phyloP scores from a whole-genome alignment of 2,888 invertebrate genomes.

The Ectemnius cavifrons region DNA sequence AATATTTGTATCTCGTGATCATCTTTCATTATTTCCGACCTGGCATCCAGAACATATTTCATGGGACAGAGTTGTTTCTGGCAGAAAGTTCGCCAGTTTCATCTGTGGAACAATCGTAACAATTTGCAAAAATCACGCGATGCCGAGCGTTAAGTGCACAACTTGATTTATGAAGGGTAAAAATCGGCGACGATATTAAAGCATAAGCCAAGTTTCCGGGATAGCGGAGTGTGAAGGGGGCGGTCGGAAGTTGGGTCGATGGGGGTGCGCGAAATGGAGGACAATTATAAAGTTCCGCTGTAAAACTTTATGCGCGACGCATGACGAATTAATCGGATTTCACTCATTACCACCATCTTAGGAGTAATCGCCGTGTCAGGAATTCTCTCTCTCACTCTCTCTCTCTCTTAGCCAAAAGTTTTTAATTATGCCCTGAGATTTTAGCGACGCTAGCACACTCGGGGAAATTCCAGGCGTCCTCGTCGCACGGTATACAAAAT shows the following conservation, averaged over 20 bases:
- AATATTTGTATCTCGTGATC: no score
- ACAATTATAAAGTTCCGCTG: slow-evolving; percentile 54
- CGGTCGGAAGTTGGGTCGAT: background rate
- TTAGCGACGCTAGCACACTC: background rate
- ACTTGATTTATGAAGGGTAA: background rate
- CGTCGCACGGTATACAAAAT: slow-evolving; percentile 1
- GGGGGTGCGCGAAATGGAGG: slow-evolving; percentile 5
- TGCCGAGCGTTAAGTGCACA: background rate
- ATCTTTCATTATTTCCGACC: no score
- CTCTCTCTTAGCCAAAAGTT: slow-evolving; percentile 23
- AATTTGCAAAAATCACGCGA: no score
- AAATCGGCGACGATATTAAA: background rate
- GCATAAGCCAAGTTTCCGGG: background rate
- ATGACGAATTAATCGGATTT: slow-evolving; percentile 61
- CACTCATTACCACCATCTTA: slow-evolving; percentile 52
- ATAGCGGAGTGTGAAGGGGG: no score
- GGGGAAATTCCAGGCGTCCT: no score
- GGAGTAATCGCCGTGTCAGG: slow-evolving; percentile 29
- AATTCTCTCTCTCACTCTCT: slow-evolving; percentile 8
- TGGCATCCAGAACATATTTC: no score
- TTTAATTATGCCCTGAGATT: slow-evolving; percentile 40
- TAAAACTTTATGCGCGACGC: slow-evolving; percentile 47
- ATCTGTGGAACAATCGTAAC: background rate
- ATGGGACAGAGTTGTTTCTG: no score
- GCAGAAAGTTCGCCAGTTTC: no score